These are phyloP conservation scores for Polyommatus icarus DNA, from an alignment of 2,888 invertebrate species.

Conservation along the genomic window DNA sequence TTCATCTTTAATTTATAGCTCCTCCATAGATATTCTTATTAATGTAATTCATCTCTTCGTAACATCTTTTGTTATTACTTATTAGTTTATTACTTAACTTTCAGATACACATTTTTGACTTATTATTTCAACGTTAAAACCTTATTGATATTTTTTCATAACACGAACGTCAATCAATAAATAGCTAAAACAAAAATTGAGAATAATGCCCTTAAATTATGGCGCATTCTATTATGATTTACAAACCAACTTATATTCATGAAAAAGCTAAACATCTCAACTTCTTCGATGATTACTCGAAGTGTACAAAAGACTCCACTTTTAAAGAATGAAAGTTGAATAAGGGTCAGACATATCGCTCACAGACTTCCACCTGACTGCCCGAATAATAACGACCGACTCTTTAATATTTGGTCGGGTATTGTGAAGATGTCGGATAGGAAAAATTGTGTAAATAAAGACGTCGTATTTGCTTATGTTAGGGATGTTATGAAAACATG, in stretches of 20 bases:
- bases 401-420: constrained; percentile 30
- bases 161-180: background rate
- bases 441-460: constrained; percentile 3
- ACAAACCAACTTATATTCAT: background rate
- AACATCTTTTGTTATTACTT: no score
- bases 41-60: no score
- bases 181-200: no score
- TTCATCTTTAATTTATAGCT: background rate
- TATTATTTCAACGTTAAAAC: no score
- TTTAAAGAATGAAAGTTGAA: constrained; percentile 26
- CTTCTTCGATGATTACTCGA: constrained; percentile 22
- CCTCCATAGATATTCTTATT: no score
- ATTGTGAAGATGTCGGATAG: constrained; percentile 9
- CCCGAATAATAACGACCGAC: constrained; percentile 29
- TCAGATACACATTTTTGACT: no score
- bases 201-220: background rate
- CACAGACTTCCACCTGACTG: constrained; percentile 24
- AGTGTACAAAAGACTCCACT: constrained; percentile 22
- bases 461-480: background rate
- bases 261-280: constrained; percentile 16
- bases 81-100: no score
- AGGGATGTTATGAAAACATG: background rate
- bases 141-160: no score
- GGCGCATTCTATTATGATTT: background rate
- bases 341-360: constrained; percentile 31